phyloP scores from a whole-genome alignment of 2,797 vertebrate genomes.

The Cirrhinus mrigala region DNA sequence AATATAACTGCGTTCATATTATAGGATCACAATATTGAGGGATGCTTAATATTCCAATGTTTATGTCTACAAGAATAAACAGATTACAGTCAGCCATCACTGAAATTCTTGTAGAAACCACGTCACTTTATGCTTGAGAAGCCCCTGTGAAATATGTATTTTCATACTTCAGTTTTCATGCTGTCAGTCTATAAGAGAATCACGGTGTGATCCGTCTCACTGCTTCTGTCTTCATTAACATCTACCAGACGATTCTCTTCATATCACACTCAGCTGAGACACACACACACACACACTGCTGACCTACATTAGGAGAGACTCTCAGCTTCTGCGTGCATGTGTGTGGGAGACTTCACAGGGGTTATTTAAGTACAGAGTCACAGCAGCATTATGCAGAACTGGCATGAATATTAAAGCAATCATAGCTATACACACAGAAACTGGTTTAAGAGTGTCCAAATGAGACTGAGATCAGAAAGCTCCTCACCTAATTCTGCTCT shows the following conservation, averaged over 20 bases:
- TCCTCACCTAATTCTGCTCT: constrained; percentile 88
- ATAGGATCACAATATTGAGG: background rate
- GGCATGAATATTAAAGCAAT: background rate
- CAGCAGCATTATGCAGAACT: background rate
- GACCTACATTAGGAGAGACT: constrained; percentile 52
- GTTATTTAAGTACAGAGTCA: background rate
- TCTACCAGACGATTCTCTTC: constrained; percentile 14
- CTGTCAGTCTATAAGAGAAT: constrained; percentile 25
- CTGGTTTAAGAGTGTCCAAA: background rate
- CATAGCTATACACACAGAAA: background rate
- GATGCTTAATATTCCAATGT: background rate
- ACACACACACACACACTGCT: background rate
- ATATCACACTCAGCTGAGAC: constrained; percentile 6
- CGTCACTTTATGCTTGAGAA: background rate
- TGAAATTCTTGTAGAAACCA: background rate
- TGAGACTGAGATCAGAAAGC: background rate
- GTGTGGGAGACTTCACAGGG: constrained; percentile 4
- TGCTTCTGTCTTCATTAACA: constrained; percentile 43
- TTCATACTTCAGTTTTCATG: background rate
- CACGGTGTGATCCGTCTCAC: background rate
- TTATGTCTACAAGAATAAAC: background rate
- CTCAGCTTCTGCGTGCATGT: constrained; percentile 27
- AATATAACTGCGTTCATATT: background rate
- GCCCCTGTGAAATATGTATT: background rate
- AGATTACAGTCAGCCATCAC: background rate